Conservation (phyloP, 2,797 vertebrate species). For the Peromyscus aztecus region DNA sequence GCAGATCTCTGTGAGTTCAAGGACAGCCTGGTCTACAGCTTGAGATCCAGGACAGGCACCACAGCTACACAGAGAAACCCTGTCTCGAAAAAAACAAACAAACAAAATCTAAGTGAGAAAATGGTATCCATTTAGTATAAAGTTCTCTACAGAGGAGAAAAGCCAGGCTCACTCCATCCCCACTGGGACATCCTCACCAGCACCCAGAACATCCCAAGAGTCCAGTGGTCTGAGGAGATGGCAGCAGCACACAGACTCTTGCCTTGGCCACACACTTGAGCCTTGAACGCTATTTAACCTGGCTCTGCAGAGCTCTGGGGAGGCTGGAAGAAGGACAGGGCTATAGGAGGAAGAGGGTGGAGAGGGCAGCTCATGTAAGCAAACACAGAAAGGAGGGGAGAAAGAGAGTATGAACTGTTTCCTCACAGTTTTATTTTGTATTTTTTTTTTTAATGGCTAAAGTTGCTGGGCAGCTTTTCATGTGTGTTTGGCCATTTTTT, state of each 20-base stretch:
- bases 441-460: background rate
- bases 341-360: background rate
- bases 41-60: no score
- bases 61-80: no score
- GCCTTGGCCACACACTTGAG: background rate
- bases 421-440: background rate
- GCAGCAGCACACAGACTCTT: background rate
- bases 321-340: background rate
- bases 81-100: no score
- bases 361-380: background rate
- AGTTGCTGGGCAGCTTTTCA: background rate
- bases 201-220: background rate
- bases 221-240: background rate
- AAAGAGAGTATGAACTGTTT: background rate
- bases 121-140: background rate
- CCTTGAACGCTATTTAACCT: background rate
- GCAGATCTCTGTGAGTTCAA: no score
- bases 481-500: background rate
- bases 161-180: background rate
- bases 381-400: no score
- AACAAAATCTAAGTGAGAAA: conserved; percentile 33
- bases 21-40: no score
- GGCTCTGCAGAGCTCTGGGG: background rate
- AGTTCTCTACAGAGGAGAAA: background rate
- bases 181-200: background rate